A percentile compares a stretch with the other conserved stretches of the same genome.
phyloP scores from a whole-genome alignment of 2,113 vertebrate species.

The Petrocephalus zakoni region DNA sequence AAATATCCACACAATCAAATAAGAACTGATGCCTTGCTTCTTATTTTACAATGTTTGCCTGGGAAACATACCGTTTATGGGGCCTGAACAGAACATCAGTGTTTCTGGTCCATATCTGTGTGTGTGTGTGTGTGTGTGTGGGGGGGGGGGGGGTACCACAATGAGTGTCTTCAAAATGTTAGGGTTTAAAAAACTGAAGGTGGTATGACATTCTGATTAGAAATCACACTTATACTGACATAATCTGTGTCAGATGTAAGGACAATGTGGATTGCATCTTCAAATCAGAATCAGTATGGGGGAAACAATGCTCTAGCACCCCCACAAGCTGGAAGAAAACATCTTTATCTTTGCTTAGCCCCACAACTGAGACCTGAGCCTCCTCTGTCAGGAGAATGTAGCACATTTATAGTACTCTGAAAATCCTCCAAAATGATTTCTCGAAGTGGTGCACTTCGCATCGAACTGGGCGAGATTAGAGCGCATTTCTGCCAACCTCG shows the following conservation, averaged over 20 bases:
- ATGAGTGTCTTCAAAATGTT: background rate
- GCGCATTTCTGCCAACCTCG: background rate
- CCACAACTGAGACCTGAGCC: background rate
- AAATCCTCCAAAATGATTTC: background rate
- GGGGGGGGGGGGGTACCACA: background rate
- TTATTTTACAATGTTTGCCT: background rate
- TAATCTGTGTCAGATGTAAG: background rate
- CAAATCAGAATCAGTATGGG: background rate
- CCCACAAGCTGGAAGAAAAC: background rate
- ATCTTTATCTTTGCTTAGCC: background rate
- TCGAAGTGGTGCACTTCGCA: background rate
- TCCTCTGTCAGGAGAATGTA: background rate
- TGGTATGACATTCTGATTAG: background rate
- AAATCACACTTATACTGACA: background rate
- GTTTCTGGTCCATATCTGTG: background rate
- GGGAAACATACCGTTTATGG: background rate
- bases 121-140: no score
- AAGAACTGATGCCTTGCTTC: background rate
- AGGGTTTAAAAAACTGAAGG: background rate
- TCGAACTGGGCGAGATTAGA: background rate
- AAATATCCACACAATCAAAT: background rate
- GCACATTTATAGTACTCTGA: background rate
- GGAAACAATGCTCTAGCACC: background rate
- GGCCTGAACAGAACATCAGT: background rate
- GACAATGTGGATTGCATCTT: background rate